Conservation (phyloP, 2,797 vertebrate species). For the Sebastes nivosus region DNA sequence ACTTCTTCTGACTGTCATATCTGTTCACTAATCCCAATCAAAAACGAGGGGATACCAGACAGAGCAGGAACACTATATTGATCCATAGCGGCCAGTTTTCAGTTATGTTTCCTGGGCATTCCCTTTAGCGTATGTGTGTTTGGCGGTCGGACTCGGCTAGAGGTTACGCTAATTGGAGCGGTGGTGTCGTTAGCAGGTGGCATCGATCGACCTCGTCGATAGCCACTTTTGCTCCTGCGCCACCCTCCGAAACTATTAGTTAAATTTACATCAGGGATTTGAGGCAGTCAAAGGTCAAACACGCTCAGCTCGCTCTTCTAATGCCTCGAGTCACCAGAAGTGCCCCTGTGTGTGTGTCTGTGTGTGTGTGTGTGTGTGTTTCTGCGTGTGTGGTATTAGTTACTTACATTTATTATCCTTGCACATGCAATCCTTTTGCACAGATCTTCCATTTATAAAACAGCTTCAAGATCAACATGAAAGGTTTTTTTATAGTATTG, state of each 20-base stretch:
- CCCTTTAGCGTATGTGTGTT: slow-evolving; percentile 30
- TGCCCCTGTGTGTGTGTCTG: slow-evolving; percentile 29
- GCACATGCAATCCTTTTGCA: neutral
- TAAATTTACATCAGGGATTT: slow-evolving; percentile 83
- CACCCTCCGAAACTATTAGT: slow-evolving; percentile 77
- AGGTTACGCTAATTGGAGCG: slow-evolving; percentile 75
- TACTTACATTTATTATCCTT: slow-evolving; percentile 16
- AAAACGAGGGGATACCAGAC: slow-evolving; percentile 29
- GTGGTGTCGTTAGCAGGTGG: slow-evolving; percentile 82
- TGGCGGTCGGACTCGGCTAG: slow-evolving; percentile 35
- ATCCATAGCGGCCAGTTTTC: slow-evolving; percentile 50
- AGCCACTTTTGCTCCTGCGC: slow-evolving; percentile 75
- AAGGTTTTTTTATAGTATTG: neutral
- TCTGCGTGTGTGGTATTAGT: slow-evolving; percentile 5
- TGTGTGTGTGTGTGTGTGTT: neutral
- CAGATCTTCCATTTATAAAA: neutral
- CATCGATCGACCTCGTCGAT: slow-evolving; percentile 82
- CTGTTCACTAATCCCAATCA: slow-evolving; percentile 46
- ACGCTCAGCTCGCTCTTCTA: slow-evolving; percentile 57
- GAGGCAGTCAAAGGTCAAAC: slow-evolving; percentile 78
- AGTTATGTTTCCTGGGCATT: slow-evolving; percentile 33
- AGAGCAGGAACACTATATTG: slow-evolving; percentile 49
- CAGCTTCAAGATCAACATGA: slow-evolving; percentile 9
- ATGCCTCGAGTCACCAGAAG: slow-evolving; percentile 56
- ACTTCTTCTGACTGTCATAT: slow-evolving; percentile 45